phyloP scores from a whole-genome alignment of 2,113 vertebrate genomes.

The Sphyrna mokarran region DNA sequence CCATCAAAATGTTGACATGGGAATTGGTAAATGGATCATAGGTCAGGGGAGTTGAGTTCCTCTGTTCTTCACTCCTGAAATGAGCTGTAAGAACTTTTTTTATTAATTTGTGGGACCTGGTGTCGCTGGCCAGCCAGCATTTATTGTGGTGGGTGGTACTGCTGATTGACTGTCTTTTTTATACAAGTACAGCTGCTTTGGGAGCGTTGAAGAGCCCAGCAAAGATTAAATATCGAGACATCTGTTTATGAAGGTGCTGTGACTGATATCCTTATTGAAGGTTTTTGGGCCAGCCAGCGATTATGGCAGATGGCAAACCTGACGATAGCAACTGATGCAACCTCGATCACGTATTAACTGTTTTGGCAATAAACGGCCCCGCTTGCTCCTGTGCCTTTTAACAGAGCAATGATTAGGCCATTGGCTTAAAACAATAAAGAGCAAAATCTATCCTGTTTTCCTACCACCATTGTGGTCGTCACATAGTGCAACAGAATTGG shows the following conservation, averaged over 20 bases:
- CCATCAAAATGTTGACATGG: background rate
- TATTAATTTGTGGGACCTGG: too few species aligned
- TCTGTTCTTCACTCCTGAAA: too few species aligned
- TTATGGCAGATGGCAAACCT: background rate
- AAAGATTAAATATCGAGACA: background rate
- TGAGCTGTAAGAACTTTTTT: background rate
- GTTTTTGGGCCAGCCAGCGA: too few species aligned
- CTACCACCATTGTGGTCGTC: background rate
- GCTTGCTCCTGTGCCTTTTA: background rate
- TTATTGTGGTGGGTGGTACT: too few species aligned
- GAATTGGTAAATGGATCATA: background rate
- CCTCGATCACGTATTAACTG: background rate
- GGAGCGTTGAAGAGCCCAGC: background rate
- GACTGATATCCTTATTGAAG: background rate
- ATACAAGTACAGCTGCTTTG: background rate
- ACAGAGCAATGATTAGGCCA: background rate
- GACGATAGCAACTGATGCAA: background rate
- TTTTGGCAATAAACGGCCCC: background rate
- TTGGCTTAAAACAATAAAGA: background rate
- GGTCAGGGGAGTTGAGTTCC: background rate
- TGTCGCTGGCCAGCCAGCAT: too few species aligned
- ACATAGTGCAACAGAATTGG: background rate
- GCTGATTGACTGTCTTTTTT: background rate
- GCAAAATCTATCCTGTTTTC: background rate
- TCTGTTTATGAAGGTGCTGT: background rate